Base-by-base conservation (phyloP, 2,797 vertebrate species). In the Aulostomus chinensis region DNA sequence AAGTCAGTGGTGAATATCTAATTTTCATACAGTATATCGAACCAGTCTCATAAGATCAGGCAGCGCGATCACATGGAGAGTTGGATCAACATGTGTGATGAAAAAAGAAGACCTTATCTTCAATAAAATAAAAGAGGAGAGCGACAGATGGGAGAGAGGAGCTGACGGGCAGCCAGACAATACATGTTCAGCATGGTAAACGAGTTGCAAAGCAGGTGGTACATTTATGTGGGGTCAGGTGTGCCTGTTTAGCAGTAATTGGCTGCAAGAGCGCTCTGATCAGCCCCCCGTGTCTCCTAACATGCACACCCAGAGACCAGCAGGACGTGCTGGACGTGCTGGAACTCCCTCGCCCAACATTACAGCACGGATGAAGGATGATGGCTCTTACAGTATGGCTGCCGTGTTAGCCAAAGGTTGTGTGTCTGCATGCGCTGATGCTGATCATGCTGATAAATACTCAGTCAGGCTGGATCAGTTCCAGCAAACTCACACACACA, bases 1-100 rank as follows among this genome's bases (percentile, higher is more conserved):
- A 71, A 78, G 73, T 68, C 67, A 64, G 33, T n/a, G 32, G 67
- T 78, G 69, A 77, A 69, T 70, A 82, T 56, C 51, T n/a, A n/a
- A 81, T 81, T 76, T 84, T 81, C 68, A 79, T 78, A 76, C n/a
- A n/a, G n/a, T n/a, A 22, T 73, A 68, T 65, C 14, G 20, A 57
- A 65, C 33, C 34, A 24, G 64, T 71, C 59, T 43, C 53, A 22
- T 40, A 47, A 68, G 75, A 86, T 80, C 36, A 46, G 50, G 31
- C 56, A 22, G 25, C 2, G 48, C 66, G 57, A 80, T 58, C 47
- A 70, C 58, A 62, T 33, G 21, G 14, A 26, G 28, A n/a, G 12
- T 10, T n/a, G 25, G 49, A 47, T 33, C 39, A 40, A 73, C 52
- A 34, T 14, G 31, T 58, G 53, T 72, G 51, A 67, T 73, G 53